Base-by-base conservation (phyloP, 53 echinoderm and acorn worm genomes). In the Holothuria scabra region DNA sequence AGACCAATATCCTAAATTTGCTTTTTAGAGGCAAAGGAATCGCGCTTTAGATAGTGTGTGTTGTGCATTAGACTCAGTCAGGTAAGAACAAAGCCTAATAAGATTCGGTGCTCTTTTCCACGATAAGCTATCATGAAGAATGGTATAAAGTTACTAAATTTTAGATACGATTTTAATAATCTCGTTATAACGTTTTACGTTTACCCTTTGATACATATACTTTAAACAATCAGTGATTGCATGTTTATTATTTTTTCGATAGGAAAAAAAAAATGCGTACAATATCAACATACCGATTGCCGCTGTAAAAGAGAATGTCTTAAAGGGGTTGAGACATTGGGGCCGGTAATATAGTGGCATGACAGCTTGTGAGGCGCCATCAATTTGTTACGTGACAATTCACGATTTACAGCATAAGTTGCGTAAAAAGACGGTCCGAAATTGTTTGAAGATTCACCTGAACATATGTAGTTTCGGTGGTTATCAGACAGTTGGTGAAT, bases 1-100 rank as follows among this genome's bases (percentile, higher is more conserved):
- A 32, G 90, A 32, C 87, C 90, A 8, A 84, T 90, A 37, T 75
- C 90, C 21, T 87, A 90, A 38, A 41, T 90, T 30, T 90, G 90
- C 38, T 48, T 90, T 6, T 64, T 88, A 16, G 87, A 82, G 82
- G 70, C 65, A 65, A 44, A 74, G 76, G 4, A 44, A 3, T 44
- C 14, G 2, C 8, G 41, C 8, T 9, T 16, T 74, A 74, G 74
- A 9, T 23, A 29, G 16, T 66, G 25, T 18, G 24, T 28, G 5
- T 18, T 2, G 3, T 23, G 28, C 2, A 28, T 29, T 4, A 5
- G 35, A 35, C 24, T 60, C 21, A 24, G 60, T 60, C 3, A 24
- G 8, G 60, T 60, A 3, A 60, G 21, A 5, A 9, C 8, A 8
- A 60, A 2, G 21, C 21, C 3, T 4, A 5, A 60, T 21, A 9